These are phyloP conservation scores for Glaucomys volans DNA, from an alignment of 2,113 vertebrate genomes.

Conservation along the genomic window DNA sequence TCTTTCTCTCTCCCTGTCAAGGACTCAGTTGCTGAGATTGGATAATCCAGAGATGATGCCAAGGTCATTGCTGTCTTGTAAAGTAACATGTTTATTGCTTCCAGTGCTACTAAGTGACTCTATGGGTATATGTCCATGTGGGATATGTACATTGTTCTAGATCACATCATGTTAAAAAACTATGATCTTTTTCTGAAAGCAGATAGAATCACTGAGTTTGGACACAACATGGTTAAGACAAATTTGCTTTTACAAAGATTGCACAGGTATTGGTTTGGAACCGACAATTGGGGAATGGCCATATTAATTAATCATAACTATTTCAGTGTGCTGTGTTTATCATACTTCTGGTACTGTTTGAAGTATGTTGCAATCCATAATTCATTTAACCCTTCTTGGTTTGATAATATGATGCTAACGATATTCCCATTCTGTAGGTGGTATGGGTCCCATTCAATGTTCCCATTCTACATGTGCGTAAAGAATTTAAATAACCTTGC, in stretches of 20 bases:
- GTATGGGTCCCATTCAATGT: too few species aligned
- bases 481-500: not conserved
- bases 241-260: constrained; percentile 6
- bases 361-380: not conserved
- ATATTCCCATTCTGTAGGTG: not conserved
- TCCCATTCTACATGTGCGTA: not conserved
- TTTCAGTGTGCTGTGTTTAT: not conserved
- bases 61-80: not conserved
- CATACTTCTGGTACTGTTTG: not conserved
- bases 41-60: not conserved
- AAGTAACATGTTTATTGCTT: not conserved
- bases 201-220: not conserved
- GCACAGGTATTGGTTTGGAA: not conserved
- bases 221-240: not conserved
- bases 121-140: fast-evolving
- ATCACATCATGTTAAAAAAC: not conserved
- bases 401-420: not conserved
- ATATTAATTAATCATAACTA: not conserved
- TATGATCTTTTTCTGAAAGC: not conserved
- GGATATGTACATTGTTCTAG: not conserved
- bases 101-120: too few species aligned
- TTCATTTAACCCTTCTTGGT: not conserved
- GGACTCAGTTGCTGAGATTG: not conserved
- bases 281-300: not conserved
- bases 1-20: not conserved